Percentiles rank a stretch among this genome's conserved stretches.
phyloP scores from a whole-genome alignment of 2,797 vertebrate genomes.

The Peromyscus aztecus region DNA sequence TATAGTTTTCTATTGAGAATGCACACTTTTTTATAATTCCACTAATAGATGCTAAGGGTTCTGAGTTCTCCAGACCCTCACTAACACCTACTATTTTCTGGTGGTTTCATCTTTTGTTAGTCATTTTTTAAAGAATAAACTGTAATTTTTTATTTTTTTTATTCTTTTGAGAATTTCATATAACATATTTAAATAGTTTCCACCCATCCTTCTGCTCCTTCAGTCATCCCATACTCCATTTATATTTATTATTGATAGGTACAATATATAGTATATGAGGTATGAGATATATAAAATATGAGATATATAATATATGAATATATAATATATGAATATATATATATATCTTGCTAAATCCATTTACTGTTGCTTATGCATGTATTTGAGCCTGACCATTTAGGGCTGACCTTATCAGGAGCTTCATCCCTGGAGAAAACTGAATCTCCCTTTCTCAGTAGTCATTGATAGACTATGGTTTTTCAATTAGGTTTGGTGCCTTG shows the following conservation, averaged over 20 bases:
- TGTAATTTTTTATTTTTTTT: background rate
- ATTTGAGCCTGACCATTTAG: background rate
- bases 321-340: background rate
- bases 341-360: background rate
- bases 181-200: background rate
- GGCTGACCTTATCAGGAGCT: background rate
- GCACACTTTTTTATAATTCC: background rate
- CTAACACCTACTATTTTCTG: background rate
- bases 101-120: background rate
- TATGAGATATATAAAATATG: background rate
- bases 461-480: background rate
- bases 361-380: background rate
- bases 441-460: background rate
- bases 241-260: background rate
- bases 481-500: background rate
- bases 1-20: background rate
- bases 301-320: background rate
- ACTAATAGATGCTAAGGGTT: background rate
- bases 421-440: background rate
- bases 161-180: background rate
- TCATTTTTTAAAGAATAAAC: background rate
- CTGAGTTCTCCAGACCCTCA: background rate
- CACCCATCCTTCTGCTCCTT: background rate
- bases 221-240: background rate
- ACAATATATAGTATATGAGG: background rate